Evolutionary conservation across 2,797 vertebrate genomes (phyloP).

Genomic region (Cyprinodon diabolis): DNA sequence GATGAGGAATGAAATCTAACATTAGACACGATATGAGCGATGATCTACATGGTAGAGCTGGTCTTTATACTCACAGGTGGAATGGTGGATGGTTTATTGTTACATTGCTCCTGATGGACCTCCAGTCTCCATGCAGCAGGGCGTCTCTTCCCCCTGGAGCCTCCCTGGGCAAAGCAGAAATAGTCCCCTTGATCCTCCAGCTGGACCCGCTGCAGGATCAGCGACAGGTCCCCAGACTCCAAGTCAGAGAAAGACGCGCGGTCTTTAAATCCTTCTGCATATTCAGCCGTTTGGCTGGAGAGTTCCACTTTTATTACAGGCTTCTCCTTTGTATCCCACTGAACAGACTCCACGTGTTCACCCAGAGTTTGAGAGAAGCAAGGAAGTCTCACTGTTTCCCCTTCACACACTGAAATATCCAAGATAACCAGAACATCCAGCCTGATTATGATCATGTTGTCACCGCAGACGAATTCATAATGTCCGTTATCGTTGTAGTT

Average conservation of each 20-base stretch:
- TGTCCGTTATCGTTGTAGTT: constrained; percentile 5
- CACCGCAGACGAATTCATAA: neutral
- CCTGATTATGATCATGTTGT: accelerated
- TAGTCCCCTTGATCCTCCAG: neutral
- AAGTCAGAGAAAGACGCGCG: neutral
- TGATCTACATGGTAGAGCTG: neutral
- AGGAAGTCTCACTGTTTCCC: neutral
- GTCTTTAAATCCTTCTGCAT: neutral
- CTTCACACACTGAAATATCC: neutral
- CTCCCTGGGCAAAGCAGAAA: neutral
- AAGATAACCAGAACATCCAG: neutral
- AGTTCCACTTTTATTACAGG: neutral
- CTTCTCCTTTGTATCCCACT: neutral
- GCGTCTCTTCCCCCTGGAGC: accelerated
- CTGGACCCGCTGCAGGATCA: neutral
- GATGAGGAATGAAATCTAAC: too few relatives aligned
- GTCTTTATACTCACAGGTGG: neutral
- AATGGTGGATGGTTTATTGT: neutral
- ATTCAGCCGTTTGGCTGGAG: neutral
- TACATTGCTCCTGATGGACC: neutral
- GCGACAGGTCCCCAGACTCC: neutral
- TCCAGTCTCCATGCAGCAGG: neutral
- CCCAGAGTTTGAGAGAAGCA: neutral
- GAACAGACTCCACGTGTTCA: neutral
- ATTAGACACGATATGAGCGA: too few relatives aligned